A percentile compares a stretch with the other conserved stretches of the same genome.
These are phyloP conservation scores for Tragelaphus scriptus DNA, from an alignment of 2,113 vertebrate genomes.

Conservation along the genomic window DNA sequence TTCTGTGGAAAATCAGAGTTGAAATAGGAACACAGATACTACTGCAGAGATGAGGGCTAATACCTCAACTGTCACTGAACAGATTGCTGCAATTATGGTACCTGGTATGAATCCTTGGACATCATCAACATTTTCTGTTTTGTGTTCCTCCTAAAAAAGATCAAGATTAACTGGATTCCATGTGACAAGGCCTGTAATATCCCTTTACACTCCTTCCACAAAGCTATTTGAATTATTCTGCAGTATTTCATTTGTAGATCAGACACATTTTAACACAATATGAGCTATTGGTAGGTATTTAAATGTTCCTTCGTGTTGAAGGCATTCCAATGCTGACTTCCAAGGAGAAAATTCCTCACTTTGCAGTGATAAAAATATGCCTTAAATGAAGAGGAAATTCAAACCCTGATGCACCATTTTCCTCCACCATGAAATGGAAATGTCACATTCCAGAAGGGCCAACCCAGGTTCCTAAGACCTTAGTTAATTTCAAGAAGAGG, in stretches of 20 bases:
- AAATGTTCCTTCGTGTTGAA: background rate
- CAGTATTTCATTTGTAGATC: background rate
- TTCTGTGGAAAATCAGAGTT: background rate
- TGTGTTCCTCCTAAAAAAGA: background rate
- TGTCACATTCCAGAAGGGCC: background rate
- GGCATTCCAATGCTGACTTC: background rate
- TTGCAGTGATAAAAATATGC: background rate
- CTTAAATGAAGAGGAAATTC: background rate
- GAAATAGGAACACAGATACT: background rate
- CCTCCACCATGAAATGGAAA: background rate
- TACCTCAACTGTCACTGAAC: background rate
- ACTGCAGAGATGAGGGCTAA: background rate
- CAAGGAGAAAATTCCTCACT: background rate
- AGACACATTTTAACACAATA: background rate
- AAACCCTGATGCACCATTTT: background rate
- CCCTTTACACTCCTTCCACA: background rate
- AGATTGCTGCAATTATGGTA: background rate
- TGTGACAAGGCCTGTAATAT: background rate
- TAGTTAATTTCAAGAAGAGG: background rate
- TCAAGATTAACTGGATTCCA: background rate
- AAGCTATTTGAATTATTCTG: background rate
- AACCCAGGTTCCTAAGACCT: background rate
- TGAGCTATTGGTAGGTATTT: background rate
- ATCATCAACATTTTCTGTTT: background rate
- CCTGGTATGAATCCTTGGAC: background rate